Conservation (phyloP, 2,888 invertebrate species). For the Pseudanteris insignis region DNA sequence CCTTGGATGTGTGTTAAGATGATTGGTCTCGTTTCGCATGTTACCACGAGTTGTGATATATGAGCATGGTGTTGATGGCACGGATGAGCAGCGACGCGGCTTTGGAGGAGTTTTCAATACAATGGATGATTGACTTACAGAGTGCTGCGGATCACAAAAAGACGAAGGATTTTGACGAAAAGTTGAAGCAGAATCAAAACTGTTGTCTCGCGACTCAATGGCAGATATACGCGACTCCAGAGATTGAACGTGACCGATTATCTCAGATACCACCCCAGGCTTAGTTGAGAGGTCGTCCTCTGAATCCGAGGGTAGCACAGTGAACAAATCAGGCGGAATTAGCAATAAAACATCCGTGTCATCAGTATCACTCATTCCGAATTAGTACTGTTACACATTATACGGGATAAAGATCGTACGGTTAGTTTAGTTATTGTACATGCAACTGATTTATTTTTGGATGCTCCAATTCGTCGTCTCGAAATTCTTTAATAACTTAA, state of each 20-base stretch:
- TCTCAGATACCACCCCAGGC: constrained; percentile 71
- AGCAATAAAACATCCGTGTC: constrained; percentile 84
- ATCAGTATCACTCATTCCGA: constrained; percentile 77
- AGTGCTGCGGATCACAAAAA: background rate
- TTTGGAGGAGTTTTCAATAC: constrained; percentile 53
- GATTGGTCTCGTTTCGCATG: constrained; percentile 7
- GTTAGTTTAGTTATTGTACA: no score
- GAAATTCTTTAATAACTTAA: no score
- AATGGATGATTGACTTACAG: constrained; percentile 52
- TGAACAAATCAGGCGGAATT: constrained; percentile 81
- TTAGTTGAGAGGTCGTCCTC: constrained; percentile 63
- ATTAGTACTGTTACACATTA: constrained; percentile 14
- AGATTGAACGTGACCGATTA: constrained; percentile 73
- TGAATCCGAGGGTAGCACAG: constrained; percentile 71
- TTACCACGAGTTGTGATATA: constrained; percentile 36
- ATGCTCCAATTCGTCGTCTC: no score
- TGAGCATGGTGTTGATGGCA: constrained; percentile 57
- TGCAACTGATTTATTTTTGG: no score
- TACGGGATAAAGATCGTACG: no score
- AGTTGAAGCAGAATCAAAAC: constrained; percentile 48
- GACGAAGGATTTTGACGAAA: constrained; percentile 49
- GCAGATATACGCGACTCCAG: constrained; percentile 68
- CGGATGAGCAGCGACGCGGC: constrained; percentile 52
- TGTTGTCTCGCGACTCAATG: constrained; percentile 66
- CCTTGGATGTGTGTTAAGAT: constrained; percentile 10